phyloP scores from a whole-genome alignment of 2,113 vertebrate species.

The Cryptoleucopteryx plumbea region DNA sequence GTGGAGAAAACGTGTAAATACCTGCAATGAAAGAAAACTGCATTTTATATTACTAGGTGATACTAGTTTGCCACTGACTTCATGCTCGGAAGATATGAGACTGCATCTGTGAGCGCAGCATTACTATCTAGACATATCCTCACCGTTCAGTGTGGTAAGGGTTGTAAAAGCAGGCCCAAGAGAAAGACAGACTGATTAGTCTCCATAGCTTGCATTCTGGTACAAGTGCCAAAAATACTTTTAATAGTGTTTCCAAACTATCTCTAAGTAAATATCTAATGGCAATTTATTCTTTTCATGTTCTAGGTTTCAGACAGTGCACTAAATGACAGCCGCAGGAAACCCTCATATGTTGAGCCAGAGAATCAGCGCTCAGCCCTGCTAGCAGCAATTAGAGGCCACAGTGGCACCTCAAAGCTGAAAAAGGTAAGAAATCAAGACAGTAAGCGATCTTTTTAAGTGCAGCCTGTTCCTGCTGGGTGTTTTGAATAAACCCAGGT shows the following conservation, averaged over 20 bases:
- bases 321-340: conserved; percentile 53
- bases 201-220: background rate
- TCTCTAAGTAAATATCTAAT: background rate
- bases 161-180: background rate
- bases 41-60: background rate
- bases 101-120: background rate
- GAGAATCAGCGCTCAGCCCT: conserved; percentile 85
- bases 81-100: background rate
- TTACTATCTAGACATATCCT: background rate
- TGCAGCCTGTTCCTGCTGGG: background rate
- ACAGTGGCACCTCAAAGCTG: conserved; percentile 75
- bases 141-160: background rate
- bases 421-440: conserved; percentile 78
- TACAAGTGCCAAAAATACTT: background rate
- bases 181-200: background rate
- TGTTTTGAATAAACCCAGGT: background rate
- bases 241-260: background rate
- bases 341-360: conserved; percentile 62
- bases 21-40: background rate
- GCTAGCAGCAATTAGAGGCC: conserved; percentile 85
- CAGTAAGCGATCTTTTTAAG: background rate
- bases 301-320: conserved; percentile 71
- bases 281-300: background rate
- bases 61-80: background rate
- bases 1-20: background rate